These are phyloP conservation scores for Montipora sp. DNA, from an alignment of 64 coral and sea anemone species.

Conservation along the genomic window DNA sequence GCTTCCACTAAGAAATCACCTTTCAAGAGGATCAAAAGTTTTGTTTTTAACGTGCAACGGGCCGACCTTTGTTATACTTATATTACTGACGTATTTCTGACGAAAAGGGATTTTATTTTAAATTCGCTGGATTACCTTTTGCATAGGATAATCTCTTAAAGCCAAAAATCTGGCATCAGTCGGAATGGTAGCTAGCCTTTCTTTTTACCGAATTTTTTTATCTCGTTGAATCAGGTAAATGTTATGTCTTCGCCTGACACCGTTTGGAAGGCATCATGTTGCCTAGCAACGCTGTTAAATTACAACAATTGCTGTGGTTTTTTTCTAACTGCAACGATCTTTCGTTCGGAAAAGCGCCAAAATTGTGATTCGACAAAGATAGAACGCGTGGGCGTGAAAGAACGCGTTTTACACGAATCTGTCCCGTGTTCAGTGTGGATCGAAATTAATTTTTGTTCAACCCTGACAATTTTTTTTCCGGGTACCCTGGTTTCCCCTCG, in stretches of 20 bases:
- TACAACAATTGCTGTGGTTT: too few relatives aligned
- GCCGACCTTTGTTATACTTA: background rate
- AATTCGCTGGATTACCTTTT: background rate
- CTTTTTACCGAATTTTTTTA: background rate
- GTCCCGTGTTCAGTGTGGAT: too few relatives aligned
- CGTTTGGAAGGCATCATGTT: background rate
- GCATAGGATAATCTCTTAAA: background rate
- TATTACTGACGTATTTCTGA: background rate
- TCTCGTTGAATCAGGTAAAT: constrained; percentile 12
- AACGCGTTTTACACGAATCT: too few relatives aligned
- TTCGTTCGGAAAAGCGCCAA: too few relatives aligned
- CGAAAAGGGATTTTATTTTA: background rate
- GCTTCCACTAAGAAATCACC: background rate
- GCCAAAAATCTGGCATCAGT: background rate
- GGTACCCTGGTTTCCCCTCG: too few relatives aligned
- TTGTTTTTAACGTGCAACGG: background rate
- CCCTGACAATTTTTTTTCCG: too few relatives aligned
- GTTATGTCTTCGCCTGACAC: background rate
- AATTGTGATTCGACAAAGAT: too few relatives aligned
- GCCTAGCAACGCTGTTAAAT: background rate
- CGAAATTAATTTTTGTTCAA: too few relatives aligned
- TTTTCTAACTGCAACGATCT: too few relatives aligned
- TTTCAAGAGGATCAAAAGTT: background rate
- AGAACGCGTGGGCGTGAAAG: too few relatives aligned
- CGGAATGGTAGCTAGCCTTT: background rate